A percentile compares a stretch with the other conserved stretches of the same genome.
phyloP scores from a whole-genome alignment of 2,888 invertebrate species.

The Reticulitermes lucifugus region DNA sequence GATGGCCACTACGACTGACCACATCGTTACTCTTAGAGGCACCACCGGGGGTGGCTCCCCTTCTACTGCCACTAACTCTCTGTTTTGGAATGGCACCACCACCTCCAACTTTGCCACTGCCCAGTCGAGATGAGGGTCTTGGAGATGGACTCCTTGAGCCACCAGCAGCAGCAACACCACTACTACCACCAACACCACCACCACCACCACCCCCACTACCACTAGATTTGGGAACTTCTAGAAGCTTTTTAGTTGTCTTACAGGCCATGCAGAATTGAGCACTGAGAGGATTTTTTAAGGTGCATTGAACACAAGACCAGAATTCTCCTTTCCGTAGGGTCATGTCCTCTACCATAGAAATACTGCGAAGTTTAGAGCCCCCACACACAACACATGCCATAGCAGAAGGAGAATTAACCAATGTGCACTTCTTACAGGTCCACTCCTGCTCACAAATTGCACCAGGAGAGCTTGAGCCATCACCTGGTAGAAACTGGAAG shows the following conservation, averaged over 20 bases:
- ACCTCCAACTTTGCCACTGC: conserved; percentile 31
- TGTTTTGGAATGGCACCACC: conserved; percentile 54
- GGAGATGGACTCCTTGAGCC: conserved; percentile 63
- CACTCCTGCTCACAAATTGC: conserved; percentile 67
- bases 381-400: conserved; percentile 88
- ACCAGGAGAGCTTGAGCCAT: conserved; percentile 32
- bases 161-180: conserved; percentile 52
- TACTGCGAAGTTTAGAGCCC: conserved; percentile 81
- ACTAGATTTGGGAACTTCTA: conserved; percentile 59
- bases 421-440: conserved; percentile 90
- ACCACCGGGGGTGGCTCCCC: conserved; percentile 1
- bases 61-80: conserved; percentile 40
- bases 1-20: conserved; percentile 24
- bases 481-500: conserved; percentile 67
- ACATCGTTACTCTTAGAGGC: conserved; percentile 37
- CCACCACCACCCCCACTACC: conserved; percentile 61
- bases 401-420: conserved; percentile 79
- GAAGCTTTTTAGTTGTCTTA: conserved; percentile 68
- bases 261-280: conserved; percentile 79
- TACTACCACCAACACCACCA: no score
- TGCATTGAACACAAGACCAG: conserved; percentile 86
- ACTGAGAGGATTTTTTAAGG: conserved; percentile 81
- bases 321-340: conserved; percentile 78
- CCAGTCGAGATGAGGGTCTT: conserved; percentile 50
- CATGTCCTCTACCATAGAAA: conserved; percentile 73